These are phyloP conservation scores for Parazoanthus atlanticus DNA, from an alignment of 92 coral and sea anemone genomes.

Conservation along the genomic window DNA sequence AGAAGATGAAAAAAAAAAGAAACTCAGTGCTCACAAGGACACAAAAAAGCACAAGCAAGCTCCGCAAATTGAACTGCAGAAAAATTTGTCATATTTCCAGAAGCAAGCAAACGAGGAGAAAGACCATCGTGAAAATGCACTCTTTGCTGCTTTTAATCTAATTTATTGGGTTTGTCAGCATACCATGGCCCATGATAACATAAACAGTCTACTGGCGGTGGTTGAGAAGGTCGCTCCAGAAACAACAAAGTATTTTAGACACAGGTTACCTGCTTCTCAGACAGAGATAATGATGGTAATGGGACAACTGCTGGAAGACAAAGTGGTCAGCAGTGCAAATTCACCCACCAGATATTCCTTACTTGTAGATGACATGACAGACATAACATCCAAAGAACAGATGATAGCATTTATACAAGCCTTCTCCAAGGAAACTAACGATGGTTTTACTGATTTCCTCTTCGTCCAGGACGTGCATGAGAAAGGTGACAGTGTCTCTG, in stretches of 20 bases:
- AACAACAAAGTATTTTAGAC: not conserved
- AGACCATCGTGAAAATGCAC: not conserved
- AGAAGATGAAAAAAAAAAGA: slow-evolving; percentile 2
- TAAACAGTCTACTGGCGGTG: not conserved
- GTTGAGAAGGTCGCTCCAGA: slow-evolving; percentile 12
- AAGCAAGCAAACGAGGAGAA: slow-evolving; percentile 13
- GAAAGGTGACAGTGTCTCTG: slow-evolving; percentile 8
- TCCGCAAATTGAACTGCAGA: slow-evolving; percentile 17
- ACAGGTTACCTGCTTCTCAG: not conserved
- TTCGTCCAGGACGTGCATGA: not conserved
- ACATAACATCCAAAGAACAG: slow-evolving; percentile 18
- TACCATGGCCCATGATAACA: slow-evolving; percentile 23
- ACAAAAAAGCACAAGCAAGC: slow-evolving; percentile 31
- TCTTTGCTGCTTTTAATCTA: not conserved
- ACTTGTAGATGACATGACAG: slow-evolving; percentile 10
- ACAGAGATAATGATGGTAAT: not conserved
- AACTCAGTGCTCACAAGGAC: slow-evolving; percentile 23
- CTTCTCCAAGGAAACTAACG: not conserved
- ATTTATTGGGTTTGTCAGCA: slow-evolving; percentile 19
- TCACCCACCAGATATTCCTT: slow-evolving; percentile 20
- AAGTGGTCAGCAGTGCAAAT: slow-evolving; percentile 8
- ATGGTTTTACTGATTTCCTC: slow-evolving; percentile 5
- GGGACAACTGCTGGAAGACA: slow-evolving; percentile 14
- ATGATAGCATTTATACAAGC: slow-evolving; percentile 4
- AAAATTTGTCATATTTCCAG: slow-evolving; percentile 13